These are phyloP conservation scores for Drosophila paramelanica DNA, from an alignment of 2,888 invertebrate genomes.

Conservation along the genomic window DNA sequence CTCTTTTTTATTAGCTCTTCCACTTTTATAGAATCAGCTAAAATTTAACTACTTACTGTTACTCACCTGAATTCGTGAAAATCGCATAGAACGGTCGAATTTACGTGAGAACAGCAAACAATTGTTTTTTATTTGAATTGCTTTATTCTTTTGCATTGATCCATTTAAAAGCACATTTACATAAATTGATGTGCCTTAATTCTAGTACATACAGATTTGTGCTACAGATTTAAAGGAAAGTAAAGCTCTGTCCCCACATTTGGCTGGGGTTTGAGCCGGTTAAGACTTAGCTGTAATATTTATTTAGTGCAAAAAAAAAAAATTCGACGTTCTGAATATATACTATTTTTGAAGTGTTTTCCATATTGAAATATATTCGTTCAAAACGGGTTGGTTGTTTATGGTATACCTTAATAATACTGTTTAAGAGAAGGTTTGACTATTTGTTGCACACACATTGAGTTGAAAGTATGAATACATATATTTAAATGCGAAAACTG, in stretches of 20 bases:
- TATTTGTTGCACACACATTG: slow-evolving; percentile 13
- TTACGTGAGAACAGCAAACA: too few relatives aligned
- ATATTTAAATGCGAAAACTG: slow-evolving; percentile 18
- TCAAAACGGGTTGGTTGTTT: slow-evolving; percentile 4
- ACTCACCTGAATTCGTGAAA: too few relatives aligned
- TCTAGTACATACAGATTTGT: slow-evolving; percentile 9
- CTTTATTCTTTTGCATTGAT: slow-evolving; percentile 18
- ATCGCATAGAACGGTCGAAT: not conserved
- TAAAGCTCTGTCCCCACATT: not conserved
- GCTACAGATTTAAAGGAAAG: slow-evolving; percentile 2
- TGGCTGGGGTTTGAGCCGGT: slow-evolving; percentile 3
- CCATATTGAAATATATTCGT: not conserved
- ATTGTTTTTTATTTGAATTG: not conserved
- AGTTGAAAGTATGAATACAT: slow-evolving; percentile 19
- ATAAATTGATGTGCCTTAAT: slow-evolving; percentile 25
- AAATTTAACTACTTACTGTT: too few relatives aligned
- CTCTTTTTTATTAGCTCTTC: too few relatives aligned
- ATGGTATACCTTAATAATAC: slow-evolving; percentile 32
- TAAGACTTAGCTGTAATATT: slow-evolving; percentile 11
- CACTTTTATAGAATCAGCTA: too few relatives aligned
- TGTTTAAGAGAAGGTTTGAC: slow-evolving; percentile 28
- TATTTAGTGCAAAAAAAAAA: slow-evolving; percentile 7
- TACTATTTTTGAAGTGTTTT: not conserved
- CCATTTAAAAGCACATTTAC: slow-evolving; percentile 51
- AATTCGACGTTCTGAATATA: slow-evolving; percentile 13